A percentile compares a stretch with the other conserved stretches of the same genome.
Conservation (phyloP, 2,113 vertebrate genomes). For the Cyprinodon tularosa region DNA sequence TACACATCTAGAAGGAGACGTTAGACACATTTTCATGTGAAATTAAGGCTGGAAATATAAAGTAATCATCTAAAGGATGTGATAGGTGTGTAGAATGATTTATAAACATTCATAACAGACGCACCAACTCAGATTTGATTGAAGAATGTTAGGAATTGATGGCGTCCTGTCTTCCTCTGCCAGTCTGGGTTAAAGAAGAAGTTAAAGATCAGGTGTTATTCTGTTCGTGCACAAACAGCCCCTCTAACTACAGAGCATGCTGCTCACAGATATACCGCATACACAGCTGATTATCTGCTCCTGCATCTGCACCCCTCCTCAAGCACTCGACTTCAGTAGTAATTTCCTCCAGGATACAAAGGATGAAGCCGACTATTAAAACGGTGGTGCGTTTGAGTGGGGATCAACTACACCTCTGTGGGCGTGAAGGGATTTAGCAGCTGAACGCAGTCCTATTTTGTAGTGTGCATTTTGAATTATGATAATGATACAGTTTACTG, state of each 20-base stretch:
- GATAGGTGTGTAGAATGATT: too few relatives aligned
- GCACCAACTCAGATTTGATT: too few relatives aligned
- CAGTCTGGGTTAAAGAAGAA: slow-evolving; percentile 3
- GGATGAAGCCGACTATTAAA: background rate
- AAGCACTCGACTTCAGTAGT: slow-evolving; percentile 1
- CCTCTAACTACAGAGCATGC: slow-evolving; percentile 19
- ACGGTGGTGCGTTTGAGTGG: background rate
- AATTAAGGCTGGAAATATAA: too few relatives aligned
- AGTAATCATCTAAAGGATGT: too few relatives aligned
- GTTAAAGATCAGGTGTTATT: slow-evolving; percentile 2
- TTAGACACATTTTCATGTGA: too few relatives aligned
- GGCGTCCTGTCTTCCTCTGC: background rate
- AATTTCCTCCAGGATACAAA: background rate
- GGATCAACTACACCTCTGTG: background rate
- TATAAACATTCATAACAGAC: too few relatives aligned
- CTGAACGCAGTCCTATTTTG: background rate
- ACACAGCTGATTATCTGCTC: slow-evolving; percentile 23
- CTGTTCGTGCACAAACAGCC: background rate
- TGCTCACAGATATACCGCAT: slow-evolving; percentile 21
- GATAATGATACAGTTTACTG: too few relatives aligned
- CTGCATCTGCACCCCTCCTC: background rate
- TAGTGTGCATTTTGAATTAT: background rate
- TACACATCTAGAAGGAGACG: too few relatives aligned
- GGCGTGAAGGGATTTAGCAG: background rate
- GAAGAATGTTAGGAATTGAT: background rate